Percentiles rank a stretch among this genome's conserved stretches.
Evolutionary conservation across 1,140 invertebrate genomes (phyloP).

Genomic region (Drosophila kepulauana): DNA sequence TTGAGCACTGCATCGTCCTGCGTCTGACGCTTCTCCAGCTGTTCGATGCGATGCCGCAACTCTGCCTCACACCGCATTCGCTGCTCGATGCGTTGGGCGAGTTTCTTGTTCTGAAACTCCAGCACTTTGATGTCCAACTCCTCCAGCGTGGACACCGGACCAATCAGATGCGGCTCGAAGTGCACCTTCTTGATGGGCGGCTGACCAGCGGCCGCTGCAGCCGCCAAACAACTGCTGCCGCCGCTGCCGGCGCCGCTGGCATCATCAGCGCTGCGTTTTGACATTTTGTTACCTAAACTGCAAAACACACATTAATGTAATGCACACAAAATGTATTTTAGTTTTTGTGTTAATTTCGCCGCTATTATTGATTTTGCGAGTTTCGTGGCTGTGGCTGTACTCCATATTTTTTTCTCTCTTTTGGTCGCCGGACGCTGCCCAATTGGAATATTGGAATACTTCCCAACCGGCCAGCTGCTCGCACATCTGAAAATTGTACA

Average conservation of each 20-base stretch:
- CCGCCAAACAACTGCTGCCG: slow-evolving; percentile 68
- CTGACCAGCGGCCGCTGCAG: slow-evolving; percentile 72
- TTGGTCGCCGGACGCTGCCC: slow-evolving; percentile 45
- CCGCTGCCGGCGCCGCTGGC: slow-evolving; percentile 84
- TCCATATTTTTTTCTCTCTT: slow-evolving; percentile 71
- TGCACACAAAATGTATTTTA: slow-evolving; percentile 26
- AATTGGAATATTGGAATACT: background rate
- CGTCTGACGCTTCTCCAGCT: slow-evolving; percentile 97
- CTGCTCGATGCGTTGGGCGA: slow-evolving; percentile 96
- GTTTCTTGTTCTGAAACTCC: slow-evolving; percentile 98
- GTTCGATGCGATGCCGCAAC: slow-evolving; percentile 96
- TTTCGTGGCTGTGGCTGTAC: slow-evolving; percentile 74
- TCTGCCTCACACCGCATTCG: slow-evolving; percentile 95
- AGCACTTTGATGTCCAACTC: slow-evolving; percentile 99
- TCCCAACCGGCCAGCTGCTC: background rate
- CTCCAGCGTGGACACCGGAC: slow-evolving; percentile 96
- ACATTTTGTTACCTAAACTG: slow-evolving; percentile 86
- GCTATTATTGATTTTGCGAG: slow-evolving; percentile 73
- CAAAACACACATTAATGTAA: slow-evolving; percentile 18
- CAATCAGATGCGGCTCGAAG: slow-evolving; percentile 96
- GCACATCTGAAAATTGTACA: background rate
- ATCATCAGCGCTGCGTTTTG: slow-evolving; percentile 90
- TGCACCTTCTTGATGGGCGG: slow-evolving; percentile 96
- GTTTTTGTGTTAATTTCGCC: slow-evolving; percentile 17
- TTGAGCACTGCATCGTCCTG: slow-evolving; percentile 99